A percentile compares a stretch with the other conserved stretches of the same genome.
These are phyloP conservation scores for Sycophila sp. DNA, from an alignment of 1,140 invertebrate genomes.

Conservation along the genomic window DNA sequence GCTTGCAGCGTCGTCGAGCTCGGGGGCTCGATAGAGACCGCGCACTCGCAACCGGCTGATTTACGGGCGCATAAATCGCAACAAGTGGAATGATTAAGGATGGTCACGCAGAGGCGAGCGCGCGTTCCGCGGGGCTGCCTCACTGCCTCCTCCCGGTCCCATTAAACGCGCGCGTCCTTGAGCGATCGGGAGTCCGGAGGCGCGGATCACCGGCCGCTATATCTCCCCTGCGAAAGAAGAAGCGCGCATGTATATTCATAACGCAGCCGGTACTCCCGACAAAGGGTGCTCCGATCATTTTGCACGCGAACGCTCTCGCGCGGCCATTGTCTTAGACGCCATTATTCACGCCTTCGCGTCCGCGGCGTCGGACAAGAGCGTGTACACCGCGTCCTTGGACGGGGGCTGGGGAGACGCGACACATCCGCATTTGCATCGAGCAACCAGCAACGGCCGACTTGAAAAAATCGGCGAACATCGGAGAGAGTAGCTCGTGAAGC, in stretches of 20 bases:
- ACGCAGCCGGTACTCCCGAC: not conserved
- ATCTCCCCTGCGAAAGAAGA: not conserved
- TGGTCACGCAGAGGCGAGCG: not conserved
- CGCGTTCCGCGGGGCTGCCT: not conserved
- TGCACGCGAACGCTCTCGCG: not conserved
- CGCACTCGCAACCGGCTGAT: not conserved
- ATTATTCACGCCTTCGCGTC: not conserved
- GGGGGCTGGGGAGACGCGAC: not conserved
- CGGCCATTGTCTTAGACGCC: not conserved
- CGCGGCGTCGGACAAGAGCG: not conserved
- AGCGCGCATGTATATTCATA: not conserved
- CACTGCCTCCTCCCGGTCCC: not conserved
- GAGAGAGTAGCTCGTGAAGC: not conserved
- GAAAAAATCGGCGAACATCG: slow-evolving; percentile 6
- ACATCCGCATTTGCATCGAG: slow-evolving; percentile 8
- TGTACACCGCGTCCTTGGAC: not conserved
- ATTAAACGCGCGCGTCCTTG: slow-evolving; percentile 31
- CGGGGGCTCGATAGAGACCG: too few species aligned
- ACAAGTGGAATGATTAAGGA: slow-evolving; percentile 27
- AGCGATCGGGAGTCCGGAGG: not conserved
- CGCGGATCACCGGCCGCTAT: too few species aligned
- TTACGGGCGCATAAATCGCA: slow-evolving; percentile 18
- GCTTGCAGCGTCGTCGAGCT: too few species aligned
- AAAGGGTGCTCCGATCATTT: not conserved
- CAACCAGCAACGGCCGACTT: not conserved